Conservation (phyloP, 2,797 vertebrate species). For the Lutjanus campechanus region DNA sequence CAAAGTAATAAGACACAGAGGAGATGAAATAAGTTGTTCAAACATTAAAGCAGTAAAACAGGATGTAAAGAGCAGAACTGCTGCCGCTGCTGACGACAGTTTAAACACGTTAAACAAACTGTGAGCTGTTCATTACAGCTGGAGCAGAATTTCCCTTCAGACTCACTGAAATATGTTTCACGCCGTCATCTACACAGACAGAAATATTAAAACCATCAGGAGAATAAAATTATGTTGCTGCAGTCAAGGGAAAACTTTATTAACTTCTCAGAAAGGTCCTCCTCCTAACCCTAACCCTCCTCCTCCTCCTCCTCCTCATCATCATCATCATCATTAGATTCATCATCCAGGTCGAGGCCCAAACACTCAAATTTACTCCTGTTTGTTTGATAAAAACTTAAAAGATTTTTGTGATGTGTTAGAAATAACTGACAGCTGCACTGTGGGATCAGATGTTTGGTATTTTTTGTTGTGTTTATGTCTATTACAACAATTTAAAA, state of each 20-base stretch:
- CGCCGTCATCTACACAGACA: not conserved
- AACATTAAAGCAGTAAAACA: conserved; percentile 37
- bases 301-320: too few relatives aligned
- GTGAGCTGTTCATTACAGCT: not conserved
- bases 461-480: too few relatives aligned
- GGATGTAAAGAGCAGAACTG: conserved; percentile 1
- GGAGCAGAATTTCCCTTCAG: conserved; percentile 9
- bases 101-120: conserved; percentile 30
- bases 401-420: not conserved
- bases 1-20: not conserved
- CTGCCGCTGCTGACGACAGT: too few relatives aligned
- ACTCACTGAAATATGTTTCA: not conserved
- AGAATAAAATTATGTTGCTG: not conserved
- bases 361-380: not conserved
- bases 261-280: too few relatives aligned
- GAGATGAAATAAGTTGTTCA: conserved; percentile 33
- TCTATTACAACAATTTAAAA: too few relatives aligned
- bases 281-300: too few relatives aligned
- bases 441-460: too few relatives aligned
- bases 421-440: too few relatives aligned
- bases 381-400: too few relatives aligned
- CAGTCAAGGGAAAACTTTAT: not conserved
- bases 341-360: not conserved
- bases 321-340: too few relatives aligned
- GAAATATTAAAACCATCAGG: not conserved